Evolutionary conservation across 2,797 vertebrate genomes (phyloP).

Genomic region (Capromys pilorides): DNA sequence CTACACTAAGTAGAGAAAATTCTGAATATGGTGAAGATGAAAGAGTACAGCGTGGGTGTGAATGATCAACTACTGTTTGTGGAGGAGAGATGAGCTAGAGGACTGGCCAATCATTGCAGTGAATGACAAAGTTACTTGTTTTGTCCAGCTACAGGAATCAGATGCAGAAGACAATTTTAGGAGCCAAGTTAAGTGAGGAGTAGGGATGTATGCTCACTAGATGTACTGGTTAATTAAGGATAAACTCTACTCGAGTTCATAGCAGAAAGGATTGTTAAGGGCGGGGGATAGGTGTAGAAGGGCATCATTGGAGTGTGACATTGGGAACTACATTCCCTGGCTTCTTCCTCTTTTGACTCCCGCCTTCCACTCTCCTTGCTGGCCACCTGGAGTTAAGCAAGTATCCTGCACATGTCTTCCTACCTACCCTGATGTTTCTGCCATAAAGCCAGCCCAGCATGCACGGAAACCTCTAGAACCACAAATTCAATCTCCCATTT

Average conservation of each 20-base stretch:
- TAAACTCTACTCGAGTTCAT: neutral
- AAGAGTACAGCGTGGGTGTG: neutral
- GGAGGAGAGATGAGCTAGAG: neutral
- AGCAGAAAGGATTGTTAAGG: neutral
- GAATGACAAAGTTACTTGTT: neutral
- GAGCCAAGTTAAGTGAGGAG: neutral
- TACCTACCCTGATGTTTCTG: neutral
- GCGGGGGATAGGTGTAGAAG: neutral
- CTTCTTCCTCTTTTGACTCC: neutral
- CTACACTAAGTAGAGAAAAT: neutral
- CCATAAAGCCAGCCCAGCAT: neutral
- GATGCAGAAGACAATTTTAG: neutral
- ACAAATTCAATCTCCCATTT: neutral
- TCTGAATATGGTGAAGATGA: neutral
- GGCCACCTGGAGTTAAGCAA: neutral
- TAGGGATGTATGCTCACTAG: neutral
- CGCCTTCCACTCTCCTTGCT: neutral
- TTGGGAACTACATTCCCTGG: neutral
- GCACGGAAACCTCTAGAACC: neutral
- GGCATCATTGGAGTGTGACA: neutral
- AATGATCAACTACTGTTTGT: neutral
- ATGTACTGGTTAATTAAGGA: neutral
- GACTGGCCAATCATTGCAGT: neutral
- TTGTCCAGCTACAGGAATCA: neutral
- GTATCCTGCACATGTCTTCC: neutral